Conservation (phyloP, 2,888 invertebrate species). For the Pandemis corylana region DNA sequence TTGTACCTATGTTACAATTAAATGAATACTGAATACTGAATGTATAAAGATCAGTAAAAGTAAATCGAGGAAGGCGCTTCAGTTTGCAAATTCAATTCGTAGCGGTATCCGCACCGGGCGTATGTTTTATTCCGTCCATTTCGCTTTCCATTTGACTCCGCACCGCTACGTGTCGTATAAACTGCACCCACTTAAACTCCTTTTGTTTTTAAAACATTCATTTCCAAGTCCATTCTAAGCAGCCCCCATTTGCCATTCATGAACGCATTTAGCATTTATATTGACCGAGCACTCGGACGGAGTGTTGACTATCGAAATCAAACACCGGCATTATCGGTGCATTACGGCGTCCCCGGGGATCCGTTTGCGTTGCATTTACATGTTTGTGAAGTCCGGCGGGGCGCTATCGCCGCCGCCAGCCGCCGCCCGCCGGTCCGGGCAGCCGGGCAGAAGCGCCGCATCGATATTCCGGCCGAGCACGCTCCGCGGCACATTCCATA, state of each 20-base stretch:
- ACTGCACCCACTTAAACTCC: constrained; percentile 38
- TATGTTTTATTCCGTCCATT: constrained; percentile 21
- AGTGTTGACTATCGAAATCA: constrained; percentile 40
- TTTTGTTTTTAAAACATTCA: constrained; percentile 41
- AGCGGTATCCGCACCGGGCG: constrained; percentile 12
- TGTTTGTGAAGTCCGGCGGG: constrained; percentile 40
- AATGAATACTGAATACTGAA: too few relatives aligned
- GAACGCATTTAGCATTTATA: constrained; percentile 43
- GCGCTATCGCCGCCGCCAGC: constrained; percentile 34
- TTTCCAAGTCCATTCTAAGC: constrained; percentile 42
- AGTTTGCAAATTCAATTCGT: constrained; percentile 3
- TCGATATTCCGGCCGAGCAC: constrained; percentile 34
- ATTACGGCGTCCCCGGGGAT: constrained; percentile 31
- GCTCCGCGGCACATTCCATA: constrained; percentile 29
- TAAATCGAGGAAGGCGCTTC: background rate
- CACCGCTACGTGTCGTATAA: constrained; percentile 31
- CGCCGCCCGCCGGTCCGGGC: constrained; percentile 36
- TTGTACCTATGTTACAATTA: too few relatives aligned
- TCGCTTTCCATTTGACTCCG: constrained; percentile 19
- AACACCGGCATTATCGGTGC: constrained; percentile 40
- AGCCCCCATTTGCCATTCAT: constrained; percentile 42
- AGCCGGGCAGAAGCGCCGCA: constrained; percentile 19
- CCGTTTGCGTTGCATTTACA: constrained; percentile 40
- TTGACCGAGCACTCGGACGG: constrained; percentile 38
- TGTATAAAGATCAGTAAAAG: background rate